Evolutionary conservation across 2,888 invertebrate genomes (phyloP).

Genomic region (Oscheius onirici): DNA sequence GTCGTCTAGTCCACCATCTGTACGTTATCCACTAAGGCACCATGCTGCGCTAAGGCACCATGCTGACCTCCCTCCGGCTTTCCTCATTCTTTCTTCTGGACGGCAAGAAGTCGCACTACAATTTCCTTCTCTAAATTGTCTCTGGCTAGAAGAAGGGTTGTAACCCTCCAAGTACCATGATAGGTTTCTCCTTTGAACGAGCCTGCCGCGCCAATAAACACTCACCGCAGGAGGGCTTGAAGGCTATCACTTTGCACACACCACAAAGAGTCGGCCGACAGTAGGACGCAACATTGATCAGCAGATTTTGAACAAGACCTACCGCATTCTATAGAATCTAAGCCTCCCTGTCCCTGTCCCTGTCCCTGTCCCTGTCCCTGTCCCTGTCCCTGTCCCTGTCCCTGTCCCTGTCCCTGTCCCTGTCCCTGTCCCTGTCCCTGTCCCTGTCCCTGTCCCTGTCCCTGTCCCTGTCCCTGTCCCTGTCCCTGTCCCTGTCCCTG

Average conservation of each 20-base stretch:
- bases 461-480: background rate
- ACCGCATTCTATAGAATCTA: background rate
- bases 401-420: background rate
- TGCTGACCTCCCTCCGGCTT: background rate
- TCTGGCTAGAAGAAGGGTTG: conserved; percentile 9
- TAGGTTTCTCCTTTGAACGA: conserved; percentile 9
- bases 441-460: background rate
- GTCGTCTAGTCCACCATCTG: conserved; percentile 33
- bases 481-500: background rate
- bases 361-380: background rate
- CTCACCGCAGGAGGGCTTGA: conserved; percentile 27
- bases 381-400: background rate
- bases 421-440: background rate
- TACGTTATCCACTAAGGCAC: conserved; percentile 30
- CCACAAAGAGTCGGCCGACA: conserved; percentile 5
- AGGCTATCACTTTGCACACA: conserved; percentile 17
- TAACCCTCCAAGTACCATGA: conserved; percentile 15
- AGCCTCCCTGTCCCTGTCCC: background rate
- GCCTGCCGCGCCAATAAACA: conserved; percentile 26
- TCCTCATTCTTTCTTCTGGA: background rate
- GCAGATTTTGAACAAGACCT: background rate
- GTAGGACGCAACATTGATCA: conserved; percentile 19
- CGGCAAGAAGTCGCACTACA: conserved; percentile 2
- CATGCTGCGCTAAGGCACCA: conserved; percentile 32
- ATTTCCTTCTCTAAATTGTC: background rate